phyloP scores from a whole-genome alignment of 1,140 invertebrate species.

The Zophobas morio region DNA sequence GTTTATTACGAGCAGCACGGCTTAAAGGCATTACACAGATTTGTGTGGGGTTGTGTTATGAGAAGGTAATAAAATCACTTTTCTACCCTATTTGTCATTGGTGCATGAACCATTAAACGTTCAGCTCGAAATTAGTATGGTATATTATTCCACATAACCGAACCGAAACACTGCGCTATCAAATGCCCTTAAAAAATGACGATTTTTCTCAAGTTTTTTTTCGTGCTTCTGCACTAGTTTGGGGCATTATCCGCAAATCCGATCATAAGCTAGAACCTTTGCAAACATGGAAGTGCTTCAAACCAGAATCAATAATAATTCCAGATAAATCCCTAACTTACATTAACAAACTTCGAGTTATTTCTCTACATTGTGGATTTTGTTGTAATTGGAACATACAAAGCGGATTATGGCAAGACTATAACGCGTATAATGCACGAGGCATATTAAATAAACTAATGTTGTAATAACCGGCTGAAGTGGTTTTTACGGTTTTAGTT shows the following conservation, averaged over 20 bases:
- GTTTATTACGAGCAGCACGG: slow-evolving; percentile 6
- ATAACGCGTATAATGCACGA: slow-evolving; percentile 5
- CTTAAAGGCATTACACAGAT: slow-evolving; percentile 22
- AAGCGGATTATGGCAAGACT: neutral
- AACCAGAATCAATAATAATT: slow-evolving; percentile 12
- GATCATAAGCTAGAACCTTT: slow-evolving; percentile 7
- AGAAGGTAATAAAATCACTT: slow-evolving; percentile 23
- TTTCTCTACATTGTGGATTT: neutral
- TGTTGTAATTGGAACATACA: slow-evolving; percentile 1
- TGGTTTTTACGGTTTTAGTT: slow-evolving; percentile 14
- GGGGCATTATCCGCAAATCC: slow-evolving; percentile 20
- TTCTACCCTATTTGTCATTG: slow-evolving; percentile 26
- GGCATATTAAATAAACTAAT: slow-evolving; percentile 18
- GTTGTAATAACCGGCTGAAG: neutral
- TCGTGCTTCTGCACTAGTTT: slow-evolving; percentile 17
- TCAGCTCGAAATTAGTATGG: neutral
- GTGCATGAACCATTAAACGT: slow-evolving; percentile 7
- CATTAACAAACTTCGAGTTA: neutral
- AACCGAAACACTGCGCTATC: neutral
- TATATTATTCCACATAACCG: neutral
- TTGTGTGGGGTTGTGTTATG: slow-evolving; percentile 13
- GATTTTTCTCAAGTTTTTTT: slow-evolving; percentile 19
- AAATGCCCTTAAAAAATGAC: slow-evolving; percentile 6
- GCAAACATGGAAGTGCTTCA: slow-evolving; percentile 5
- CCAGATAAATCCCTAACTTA: neutral